These are phyloP conservation scores for Oryzaephilus surinamensis DNA, from an alignment of 1,140 invertebrate species.

Conservation along the genomic window DNA sequence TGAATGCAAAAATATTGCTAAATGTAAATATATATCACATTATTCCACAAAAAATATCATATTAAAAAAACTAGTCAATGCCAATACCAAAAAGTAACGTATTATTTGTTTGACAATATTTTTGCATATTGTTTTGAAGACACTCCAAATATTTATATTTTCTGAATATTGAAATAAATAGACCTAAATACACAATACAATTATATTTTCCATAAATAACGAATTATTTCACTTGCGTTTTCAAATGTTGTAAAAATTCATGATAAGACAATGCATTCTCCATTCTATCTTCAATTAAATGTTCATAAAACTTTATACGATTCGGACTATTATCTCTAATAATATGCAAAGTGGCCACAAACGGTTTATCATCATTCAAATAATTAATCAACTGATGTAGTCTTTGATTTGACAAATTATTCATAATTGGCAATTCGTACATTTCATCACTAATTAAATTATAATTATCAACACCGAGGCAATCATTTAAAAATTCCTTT, in stretches of 20 bases:
- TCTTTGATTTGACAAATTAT: constrained; percentile 62
- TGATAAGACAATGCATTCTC: constrained; percentile 92
- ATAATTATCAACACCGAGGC: constrained; percentile 48
- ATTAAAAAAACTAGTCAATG: constrained; percentile 7
- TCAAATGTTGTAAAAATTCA: constrained; percentile 95
- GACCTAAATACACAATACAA: background rate
- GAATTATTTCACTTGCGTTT: constrained; percentile 74
- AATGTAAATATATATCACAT: constrained; percentile 10
- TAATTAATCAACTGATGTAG: constrained; percentile 72
- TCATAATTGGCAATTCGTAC: constrained; percentile 66
- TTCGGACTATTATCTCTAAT: constrained; percentile 86
- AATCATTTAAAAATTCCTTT: constrained; percentile 60
- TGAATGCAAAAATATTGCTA: constrained; percentile 15
- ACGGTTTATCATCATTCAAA: constrained; percentile 78
- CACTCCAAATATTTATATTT: constrained; percentile 13
- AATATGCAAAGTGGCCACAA: constrained; percentile 64
- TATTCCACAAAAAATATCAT: constrained; percentile 12
- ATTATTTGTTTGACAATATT: background rate
- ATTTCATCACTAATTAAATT: constrained; percentile 48
- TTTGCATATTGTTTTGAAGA: background rate
- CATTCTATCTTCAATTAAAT: constrained; percentile 86
- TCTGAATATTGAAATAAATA: constrained; percentile 9
- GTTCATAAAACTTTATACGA: constrained; percentile 72
- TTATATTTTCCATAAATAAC: background rate
- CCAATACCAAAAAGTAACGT: constrained; percentile 6